Evolutionary conservation across 2,113 vertebrate genomes (phyloP), one percentile per base, ranked within the genome.

Genomic region (Sprattus sprattus): DNA sequence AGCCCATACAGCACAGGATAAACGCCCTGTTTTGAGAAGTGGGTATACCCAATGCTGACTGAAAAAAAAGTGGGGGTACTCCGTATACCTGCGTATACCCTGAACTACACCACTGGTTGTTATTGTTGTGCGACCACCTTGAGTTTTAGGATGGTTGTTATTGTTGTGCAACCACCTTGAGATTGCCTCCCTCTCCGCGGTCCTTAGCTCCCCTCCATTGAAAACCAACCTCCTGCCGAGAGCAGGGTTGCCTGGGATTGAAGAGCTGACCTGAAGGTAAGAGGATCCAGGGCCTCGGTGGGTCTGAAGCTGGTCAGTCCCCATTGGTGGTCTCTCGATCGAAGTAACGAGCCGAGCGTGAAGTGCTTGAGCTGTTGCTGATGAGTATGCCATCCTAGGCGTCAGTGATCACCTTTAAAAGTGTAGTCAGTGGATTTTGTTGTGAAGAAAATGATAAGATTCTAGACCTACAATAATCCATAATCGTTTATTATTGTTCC

Each of bases 271-370:
- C 32, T 8, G 85, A 94, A 95, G 92, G 91, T 93, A 91, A 94
- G 95, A 95, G 95, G 93, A 91, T 93, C 89, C 94, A 93, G 95
- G 93, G 71, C 71, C 25, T 78, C 32, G 71, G 71, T 78, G 71
- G 71, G 71, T 78, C 28, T 44, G 71, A 78, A 28, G 11, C 71
- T 78, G 71, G 71, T 28, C 71, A 78, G 25, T 32, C 39, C 71
- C 10, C 71, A 78, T 32, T 39, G 11, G 71, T 78, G 28, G 71
- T 78, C 71, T 13, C 71, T 28, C 11, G 3, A 39, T 71, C 25
- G 20, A 78, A 78, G 71, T 78, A 32, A 32, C 4, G 15, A 13
- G 15, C 11, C 6, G 71, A 11, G 8, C 10, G 4, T 32, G 28
- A 39, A 39, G 13, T 16, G 11, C 64, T 71, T 71, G 10, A 8